phyloP scores from a whole-genome alignment of 2,113 vertebrate genomes.

The Paratilapia polleni region DNA sequence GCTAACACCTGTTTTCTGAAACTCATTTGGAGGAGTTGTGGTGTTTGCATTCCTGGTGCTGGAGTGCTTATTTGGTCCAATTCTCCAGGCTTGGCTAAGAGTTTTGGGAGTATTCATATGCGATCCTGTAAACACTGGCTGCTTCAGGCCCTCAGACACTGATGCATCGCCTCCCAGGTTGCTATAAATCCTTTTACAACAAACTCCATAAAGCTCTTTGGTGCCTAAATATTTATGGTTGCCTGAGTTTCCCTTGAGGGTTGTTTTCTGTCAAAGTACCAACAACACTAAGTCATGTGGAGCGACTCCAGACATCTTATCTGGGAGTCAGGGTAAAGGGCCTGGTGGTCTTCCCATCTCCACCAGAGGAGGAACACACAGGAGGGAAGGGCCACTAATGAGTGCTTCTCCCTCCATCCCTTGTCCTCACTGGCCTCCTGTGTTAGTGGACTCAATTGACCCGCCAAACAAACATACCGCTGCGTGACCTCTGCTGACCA shows the following conservation, averaged over 20 bases:
- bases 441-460: constrained; percentile 72
- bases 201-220: constrained; percentile 84
- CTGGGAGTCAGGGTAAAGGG: constrained; percentile 67
- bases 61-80: constrained; percentile 80
- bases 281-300: constrained; percentile 75
- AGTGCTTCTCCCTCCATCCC: constrained; percentile 41
- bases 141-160: constrained; percentile 66
- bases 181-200: constrained; percentile 85
- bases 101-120: constrained; percentile 63
- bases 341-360: constrained; percentile 73
- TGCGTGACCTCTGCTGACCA: constrained; percentile 72
- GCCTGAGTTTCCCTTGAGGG: constrained; percentile 78
- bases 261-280: constrained; percentile 79
- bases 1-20: constrained; percentile 77
- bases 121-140: constrained; percentile 69
- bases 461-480: constrained; percentile 70
- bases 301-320: constrained; percentile 79
- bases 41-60: constrained; percentile 73
- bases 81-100: constrained; percentile 51
- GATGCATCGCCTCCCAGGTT: constrained; percentile 72
- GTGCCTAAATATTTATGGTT: constrained; percentile 86
- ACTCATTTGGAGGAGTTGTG: constrained; percentile 65
- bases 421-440: constrained; percentile 42
- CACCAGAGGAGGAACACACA: constrained; percentile 49
- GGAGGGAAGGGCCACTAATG: constrained; percentile 50